phyloP scores from a whole-genome alignment of 2,888 invertebrate species.

The Sisyra terminalis region DNA sequence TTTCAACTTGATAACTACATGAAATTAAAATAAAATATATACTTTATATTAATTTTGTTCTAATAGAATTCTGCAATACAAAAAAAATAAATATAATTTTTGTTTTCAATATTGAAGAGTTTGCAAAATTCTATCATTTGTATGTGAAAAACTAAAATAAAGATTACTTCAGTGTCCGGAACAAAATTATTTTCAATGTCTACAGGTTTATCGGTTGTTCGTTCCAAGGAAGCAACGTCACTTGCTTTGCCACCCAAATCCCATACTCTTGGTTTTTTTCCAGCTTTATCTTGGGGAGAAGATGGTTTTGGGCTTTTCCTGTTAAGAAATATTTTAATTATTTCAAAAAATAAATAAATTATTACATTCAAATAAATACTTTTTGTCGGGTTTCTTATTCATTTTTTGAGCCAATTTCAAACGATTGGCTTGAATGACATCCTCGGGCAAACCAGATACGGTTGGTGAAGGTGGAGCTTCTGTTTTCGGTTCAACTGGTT shows the following conservation, averaged over 20 bases:
- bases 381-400: slow-evolving; percentile 31
- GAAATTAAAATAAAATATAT: too few species aligned
- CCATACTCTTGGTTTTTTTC: slow-evolving; percentile 85
- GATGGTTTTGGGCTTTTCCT: slow-evolving; percentile 31
- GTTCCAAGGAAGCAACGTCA: slow-evolving; percentile 65
- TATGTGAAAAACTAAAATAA: too few species aligned
- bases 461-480: slow-evolving; percentile 20
- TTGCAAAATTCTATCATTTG: too few species aligned
- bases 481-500: slow-evolving; percentile 26
- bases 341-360: not conserved
- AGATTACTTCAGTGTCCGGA: slow-evolving; percentile 50
- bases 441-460: slow-evolving; percentile 33
- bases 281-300: slow-evolving; percentile 45
- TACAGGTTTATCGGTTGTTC: slow-evolving; percentile 59
- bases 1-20: too few species aligned
- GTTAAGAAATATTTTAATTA: not conserved
- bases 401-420: slow-evolving; percentile 66
- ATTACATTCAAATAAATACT: not conserved
- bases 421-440: slow-evolving; percentile 56
- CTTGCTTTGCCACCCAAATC: slow-evolving; percentile 64
- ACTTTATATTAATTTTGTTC: too few species aligned
- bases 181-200: slow-evolving; percentile 39
- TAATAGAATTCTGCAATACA: too few species aligned
- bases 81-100: too few species aligned
- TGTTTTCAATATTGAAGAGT: slow-evolving; percentile 12